Conservation (phyloP, 2,113 vertebrate species). For the Fukomys damarensis region DNA sequence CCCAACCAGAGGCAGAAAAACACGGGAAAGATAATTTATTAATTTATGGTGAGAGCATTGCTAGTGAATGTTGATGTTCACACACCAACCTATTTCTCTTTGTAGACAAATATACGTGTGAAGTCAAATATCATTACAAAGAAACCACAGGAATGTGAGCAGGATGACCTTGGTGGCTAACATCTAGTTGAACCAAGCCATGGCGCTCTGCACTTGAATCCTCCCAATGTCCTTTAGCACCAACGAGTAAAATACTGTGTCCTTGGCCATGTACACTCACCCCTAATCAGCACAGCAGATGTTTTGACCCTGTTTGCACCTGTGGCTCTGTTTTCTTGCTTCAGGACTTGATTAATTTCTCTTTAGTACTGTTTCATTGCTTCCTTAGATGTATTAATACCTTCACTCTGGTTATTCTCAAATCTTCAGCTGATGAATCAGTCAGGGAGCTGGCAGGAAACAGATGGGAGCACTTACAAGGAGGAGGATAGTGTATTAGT, state of each 20-base stretch:
- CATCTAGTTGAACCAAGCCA: not conserved
- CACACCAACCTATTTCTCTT: not conserved
- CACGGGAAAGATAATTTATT: not conserved
- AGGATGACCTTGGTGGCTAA: not conserved
- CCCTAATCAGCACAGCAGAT: not conserved
- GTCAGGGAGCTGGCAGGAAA: not conserved
- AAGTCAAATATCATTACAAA: not conserved
- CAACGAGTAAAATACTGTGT: not conserved
- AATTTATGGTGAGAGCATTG: not conserved
- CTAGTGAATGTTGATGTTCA: not conserved
- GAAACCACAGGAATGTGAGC: not conserved
- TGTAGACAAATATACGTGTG: not conserved
- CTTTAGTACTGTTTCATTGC: not conserved
- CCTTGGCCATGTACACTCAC: not conserved
- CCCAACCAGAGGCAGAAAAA: not conserved
- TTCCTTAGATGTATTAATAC: not conserved
- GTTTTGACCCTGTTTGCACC: not conserved
- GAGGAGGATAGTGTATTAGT: not conserved
- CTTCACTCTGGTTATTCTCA: not conserved
- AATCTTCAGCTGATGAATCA: not conserved
- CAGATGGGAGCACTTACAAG: not conserved
- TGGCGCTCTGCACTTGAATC: accelerated
- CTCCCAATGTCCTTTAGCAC: accelerated
- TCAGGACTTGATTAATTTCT: not conserved
- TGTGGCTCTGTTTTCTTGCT: not conserved